Base-by-base conservation (phyloP, 1,140 invertebrate genomes). In the Lasioglossum baleicum region DNA sequence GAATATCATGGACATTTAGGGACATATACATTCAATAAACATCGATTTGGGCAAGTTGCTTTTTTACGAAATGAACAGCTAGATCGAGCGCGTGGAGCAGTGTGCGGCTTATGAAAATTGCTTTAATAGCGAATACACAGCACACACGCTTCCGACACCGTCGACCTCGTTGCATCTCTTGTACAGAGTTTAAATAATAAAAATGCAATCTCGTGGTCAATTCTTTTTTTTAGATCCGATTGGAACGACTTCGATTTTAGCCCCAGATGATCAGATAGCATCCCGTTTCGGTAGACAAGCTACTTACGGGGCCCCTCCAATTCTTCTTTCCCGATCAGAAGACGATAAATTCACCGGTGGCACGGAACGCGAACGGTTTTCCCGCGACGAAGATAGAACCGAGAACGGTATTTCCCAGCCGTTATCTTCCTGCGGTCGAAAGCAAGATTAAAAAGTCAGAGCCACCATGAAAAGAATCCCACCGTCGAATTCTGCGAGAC, bases 71-170 rank as follows among this genome's bases (percentile, higher is more conserved):
- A n/a, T n/a, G n/a, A n/a, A n/a, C n/a, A n/a, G n/a, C n/a, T n/a
- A n/a, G n/a, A n/a, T n/a, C n/a, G n/a, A n/a, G n/a, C n/a, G n/a
- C n/a, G n/a, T n/a, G n/a, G n/a, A n/a, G n/a, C n/a, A n/a, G n/a
- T n/a, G n/a, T n/a, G n/a, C n/a, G n/a, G 51, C 56, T 73, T 67
- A 73, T 26, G 78, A 48, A 65, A 60, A 78, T 31, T 83, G 51
- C 73, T 83, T 60, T 66, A 48, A 70, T 65, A 51, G 42, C 26
- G 64, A 72, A 58, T 60, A 31, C 40, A 51, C 31, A 35, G 67
- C 53, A 58, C 56, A 51, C 58, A 13, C 44, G 79, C 82, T 85
- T 84, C 84, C 82, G 85, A 90, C 83, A 75, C 87, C 85, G 88
- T 88, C 88, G 78, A 60, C 26, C 68, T 26, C 11, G 26, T n/a